These are phyloP conservation scores for Smithornis capensis DNA, from an alignment of 2,113 vertebrate genomes.

Conservation along the genomic window DNA sequence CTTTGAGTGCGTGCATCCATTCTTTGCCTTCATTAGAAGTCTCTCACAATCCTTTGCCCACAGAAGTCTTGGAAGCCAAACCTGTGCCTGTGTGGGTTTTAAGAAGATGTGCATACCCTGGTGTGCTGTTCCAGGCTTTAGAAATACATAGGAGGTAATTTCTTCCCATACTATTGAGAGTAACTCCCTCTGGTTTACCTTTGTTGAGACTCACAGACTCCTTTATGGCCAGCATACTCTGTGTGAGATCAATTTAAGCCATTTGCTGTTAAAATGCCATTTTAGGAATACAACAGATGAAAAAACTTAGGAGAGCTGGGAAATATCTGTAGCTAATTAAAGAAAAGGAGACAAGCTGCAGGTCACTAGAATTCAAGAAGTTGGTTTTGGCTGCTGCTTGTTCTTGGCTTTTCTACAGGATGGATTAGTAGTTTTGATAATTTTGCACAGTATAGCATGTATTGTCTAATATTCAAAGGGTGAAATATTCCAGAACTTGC, in stretches of 20 bases:
- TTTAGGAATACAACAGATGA: not conserved
- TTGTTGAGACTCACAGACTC: not conserved
- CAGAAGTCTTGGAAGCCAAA: not conserved
- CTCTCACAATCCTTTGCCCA: not conserved
- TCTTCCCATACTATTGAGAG: not conserved
- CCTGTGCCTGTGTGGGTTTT: not conserved
- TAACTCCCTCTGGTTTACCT: not conserved
- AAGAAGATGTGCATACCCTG: not conserved
- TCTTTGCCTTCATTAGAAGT: not conserved
- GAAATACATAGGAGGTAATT: not conserved
- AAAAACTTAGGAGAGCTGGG: not conserved
- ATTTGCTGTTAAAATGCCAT: not conserved
- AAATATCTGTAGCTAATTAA: not conserved
- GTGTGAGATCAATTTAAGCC: not conserved
- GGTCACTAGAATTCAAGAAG: not conserved
- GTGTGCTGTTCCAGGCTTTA: not conserved
- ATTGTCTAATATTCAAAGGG: not conserved
- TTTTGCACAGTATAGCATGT: not conserved
- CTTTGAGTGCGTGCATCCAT: not conserved
- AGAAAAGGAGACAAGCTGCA: not conserved
- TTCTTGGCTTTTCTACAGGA: conserved; percentile 14
- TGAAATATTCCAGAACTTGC: conserved; percentile 30
- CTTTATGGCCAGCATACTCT: not conserved
- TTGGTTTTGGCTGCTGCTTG: not conserved
- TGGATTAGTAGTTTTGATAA: conserved; percentile 9